phyloP scores from a whole-genome alignment of 1,140 invertebrate genomes.

The Zaprionus kolodkinae region DNA sequence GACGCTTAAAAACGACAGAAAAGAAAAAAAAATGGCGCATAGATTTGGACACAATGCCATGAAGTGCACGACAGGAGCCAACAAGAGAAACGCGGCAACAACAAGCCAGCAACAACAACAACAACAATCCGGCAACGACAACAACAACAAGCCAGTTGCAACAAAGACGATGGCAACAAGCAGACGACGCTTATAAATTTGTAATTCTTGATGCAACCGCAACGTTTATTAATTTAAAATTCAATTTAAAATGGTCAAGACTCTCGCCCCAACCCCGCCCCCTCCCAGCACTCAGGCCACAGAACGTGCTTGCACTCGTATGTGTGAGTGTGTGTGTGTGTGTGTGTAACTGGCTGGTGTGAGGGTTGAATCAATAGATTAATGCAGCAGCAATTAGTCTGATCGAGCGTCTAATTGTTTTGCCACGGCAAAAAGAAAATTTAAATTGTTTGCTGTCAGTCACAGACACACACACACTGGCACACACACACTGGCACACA shows the following conservation, averaged over 20 bases:
- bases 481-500: not conserved
- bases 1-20: constrained; percentile 47
- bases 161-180: constrained; percentile 39
- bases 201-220: constrained; percentile 79
- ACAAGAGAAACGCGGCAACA: constrained; percentile 37
- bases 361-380: constrained; percentile 62
- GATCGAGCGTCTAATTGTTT: constrained; percentile 76
- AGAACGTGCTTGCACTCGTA: constrained; percentile 14
- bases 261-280: constrained; percentile 1
- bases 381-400: constrained; percentile 70
- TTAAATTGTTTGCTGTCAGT: constrained; percentile 59
- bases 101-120: constrained; percentile 36
- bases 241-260: constrained; percentile 79
- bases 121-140: constrained; percentile 24
- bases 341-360: constrained; percentile 3
- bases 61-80: constrained; percentile 36
- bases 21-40: constrained; percentile 71
- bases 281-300: constrained; percentile 2
- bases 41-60: constrained; percentile 72
- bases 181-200: constrained; percentile 75
- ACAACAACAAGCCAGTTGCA: constrained; percentile 9
- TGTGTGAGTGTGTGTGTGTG: constrained; percentile 6
- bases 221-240: constrained; percentile 83
- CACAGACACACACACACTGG: not conserved
- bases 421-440: constrained; percentile 49